Percentiles rank a stretch among this genome's conserved stretches.
These are phyloP conservation scores for Nomada hirtipes DNA, from an alignment of 2,888 invertebrate species.

Conservation along the genomic window DNA sequence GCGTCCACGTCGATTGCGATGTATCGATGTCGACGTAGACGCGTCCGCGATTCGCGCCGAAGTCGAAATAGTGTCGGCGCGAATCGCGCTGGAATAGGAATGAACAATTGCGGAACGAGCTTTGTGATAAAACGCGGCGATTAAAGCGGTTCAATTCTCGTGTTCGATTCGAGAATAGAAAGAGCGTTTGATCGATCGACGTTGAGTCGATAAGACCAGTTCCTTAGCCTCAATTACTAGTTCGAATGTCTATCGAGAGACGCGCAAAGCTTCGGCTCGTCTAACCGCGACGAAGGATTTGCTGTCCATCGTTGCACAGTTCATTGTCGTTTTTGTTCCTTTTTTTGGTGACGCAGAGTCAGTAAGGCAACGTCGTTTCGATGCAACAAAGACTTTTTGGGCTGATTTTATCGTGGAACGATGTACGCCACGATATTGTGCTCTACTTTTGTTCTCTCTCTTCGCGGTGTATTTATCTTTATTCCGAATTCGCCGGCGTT, in stretches of 20 bases:
- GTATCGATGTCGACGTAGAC: not conserved
- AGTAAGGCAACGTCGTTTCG: constrained; percentile 20
- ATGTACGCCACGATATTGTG: not conserved
- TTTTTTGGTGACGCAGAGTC: constrained; percentile 31
- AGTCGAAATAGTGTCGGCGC: constrained; percentile 1
- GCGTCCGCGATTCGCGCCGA: not conserved
- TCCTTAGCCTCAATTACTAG: constrained; percentile 51
- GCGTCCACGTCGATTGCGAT: constrained; percentile 5
- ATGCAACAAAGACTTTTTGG: not conserved
- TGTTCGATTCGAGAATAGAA: not conserved
- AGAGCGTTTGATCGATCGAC: constrained; percentile 5
- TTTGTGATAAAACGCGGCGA: constrained; percentile 1
- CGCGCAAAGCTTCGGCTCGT: constrained; percentile 28
- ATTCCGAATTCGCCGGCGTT: constrained; percentile 10
- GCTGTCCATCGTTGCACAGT: constrained; percentile 24
- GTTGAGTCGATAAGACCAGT: constrained; percentile 17
- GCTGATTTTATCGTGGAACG: constrained; percentile 13
- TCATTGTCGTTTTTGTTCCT: not conserved
- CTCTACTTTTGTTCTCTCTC: not conserved
- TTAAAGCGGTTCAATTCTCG: constrained; percentile 11
- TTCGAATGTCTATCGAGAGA: constrained; percentile 37
- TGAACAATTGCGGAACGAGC: constrained; percentile 27
- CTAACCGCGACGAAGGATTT: constrained; percentile 22
- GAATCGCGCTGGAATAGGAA: constrained; percentile 40
- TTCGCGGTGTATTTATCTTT: constrained; percentile 21